Conservation (phyloP, 2,113 vertebrate species). For the Cavia aperea region DNA sequence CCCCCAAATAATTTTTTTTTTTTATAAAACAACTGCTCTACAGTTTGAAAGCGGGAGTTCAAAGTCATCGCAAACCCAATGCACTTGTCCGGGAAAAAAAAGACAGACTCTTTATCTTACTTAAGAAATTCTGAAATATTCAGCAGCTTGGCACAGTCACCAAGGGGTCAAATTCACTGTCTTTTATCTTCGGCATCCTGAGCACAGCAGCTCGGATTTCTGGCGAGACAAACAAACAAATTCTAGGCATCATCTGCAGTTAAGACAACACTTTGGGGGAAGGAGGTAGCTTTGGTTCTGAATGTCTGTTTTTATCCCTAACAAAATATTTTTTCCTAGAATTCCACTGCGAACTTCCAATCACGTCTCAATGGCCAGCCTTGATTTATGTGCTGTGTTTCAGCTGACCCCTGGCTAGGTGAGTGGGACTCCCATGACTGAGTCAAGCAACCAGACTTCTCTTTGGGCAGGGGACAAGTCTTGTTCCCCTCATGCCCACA, state of each 20-base stretch:
- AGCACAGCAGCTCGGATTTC: background rate
- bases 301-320: background rate
- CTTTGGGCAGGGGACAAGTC: background rate
- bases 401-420: background rate
- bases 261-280: background rate
- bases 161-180: rapidly evolving
- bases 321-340: background rate
- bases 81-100: background rate
- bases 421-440: background rate
- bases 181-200: background rate
- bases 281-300: background rate
- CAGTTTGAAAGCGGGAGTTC: background rate
- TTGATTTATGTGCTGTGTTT: background rate
- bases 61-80: background rate
- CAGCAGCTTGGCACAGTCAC: background rate
- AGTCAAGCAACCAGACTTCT: background rate
- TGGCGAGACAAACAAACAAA: background rate
- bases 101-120: background rate
- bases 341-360: background rate
- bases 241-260: background rate
- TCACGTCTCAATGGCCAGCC: background rate
- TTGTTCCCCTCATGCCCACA: background rate
- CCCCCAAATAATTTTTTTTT: background rate
- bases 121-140: background rate
- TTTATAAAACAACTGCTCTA: background rate